Evolutionary conservation across 2,888 invertebrate genomes (phyloP), one percentile per base, ranked within the genome.

Genomic region (Cyrtodaria siliqua): DNA sequence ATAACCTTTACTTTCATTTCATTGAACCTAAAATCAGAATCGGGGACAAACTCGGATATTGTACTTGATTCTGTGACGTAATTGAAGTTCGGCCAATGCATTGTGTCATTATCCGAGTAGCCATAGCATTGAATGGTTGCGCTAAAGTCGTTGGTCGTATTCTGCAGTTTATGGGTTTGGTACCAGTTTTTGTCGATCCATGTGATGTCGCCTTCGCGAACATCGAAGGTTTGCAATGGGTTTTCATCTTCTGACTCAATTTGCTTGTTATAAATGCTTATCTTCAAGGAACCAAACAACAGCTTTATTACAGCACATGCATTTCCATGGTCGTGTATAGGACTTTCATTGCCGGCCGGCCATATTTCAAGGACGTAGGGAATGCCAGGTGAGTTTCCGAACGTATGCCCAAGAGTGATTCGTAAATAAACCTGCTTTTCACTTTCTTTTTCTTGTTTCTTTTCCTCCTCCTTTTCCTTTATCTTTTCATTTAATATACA

Each of bases 121-220:
- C 49, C 49, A 49, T 66, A 66, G 33, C 57, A 66, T 23, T 66
- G 66, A 14, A 66, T 57, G 14, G 66, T 66, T 23, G 64, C 64
- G 24, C 64, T 55, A 18, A 26, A 64, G 29, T 64, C 64, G 0
- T 55, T 18, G 8, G 53, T 55, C 2, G 12, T 44, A 27, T 64
- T 64, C 12, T n/a, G 24, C 3, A 64, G 55, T 40, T 42, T 64
- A 27, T 64, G 64, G 4, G 64, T 64, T 23, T 64, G 64, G 38
- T 44, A 64, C 64, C 64, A 64, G 55, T 64, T 55, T 20, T 55
- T 53, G 42, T 42, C 53, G 33, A 64, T 64, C 64, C 64, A 64
- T 18, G 64, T 64, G 16, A 55, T 53, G 27, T 64, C 47, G 4
- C 55, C 55, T 64, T 20, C 14, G 24, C n/a, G n/a, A 1, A 53